phyloP scores from a whole-genome alignment of 2,797 vertebrate genomes.

The Mus minutoides region DNA sequence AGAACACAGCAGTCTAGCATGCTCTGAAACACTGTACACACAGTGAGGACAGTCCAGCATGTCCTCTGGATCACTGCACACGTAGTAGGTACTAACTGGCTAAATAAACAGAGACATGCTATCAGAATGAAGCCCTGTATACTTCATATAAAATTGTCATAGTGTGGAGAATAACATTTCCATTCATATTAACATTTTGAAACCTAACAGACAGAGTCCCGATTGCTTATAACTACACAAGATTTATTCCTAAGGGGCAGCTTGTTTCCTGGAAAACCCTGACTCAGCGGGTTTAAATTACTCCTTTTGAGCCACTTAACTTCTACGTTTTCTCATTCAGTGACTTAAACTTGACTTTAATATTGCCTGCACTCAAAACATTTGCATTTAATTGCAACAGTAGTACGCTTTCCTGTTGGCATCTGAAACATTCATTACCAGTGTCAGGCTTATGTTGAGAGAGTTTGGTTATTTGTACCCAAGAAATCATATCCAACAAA shows the following conservation, averaged over 20 bases:
- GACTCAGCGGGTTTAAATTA: conserved; percentile 78
- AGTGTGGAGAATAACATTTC: conserved; percentile 24
- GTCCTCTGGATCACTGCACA: not conserved
- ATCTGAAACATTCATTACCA: conserved; percentile 72
- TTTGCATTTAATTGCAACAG: conserved; percentile 80
- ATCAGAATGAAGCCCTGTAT: not conserved
- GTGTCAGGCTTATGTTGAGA: conserved; percentile 73
- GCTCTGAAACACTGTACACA: not conserved
- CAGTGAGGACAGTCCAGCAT: not conserved
- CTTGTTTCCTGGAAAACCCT: conserved; percentile 69
- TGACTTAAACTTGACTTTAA: conserved; percentile 74
- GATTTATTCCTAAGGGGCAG: conserved; percentile 57
- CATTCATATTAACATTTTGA: conserved; percentile 68
- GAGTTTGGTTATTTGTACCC: conserved; percentile 74
- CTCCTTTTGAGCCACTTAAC: conserved; percentile 79
- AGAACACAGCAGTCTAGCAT: not conserved
- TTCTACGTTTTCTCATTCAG: conserved; percentile 77
- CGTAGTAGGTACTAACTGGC: not conserved
- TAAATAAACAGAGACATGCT: conserved; percentile 8
- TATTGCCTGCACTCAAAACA: conserved; percentile 70
- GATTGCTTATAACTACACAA: conserved; percentile 29
- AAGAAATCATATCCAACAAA: conserved; percentile 76
- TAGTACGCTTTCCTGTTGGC: conserved; percentile 74
- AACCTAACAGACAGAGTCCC: conserved; percentile 54
- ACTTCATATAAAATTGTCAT: conserved; percentile 58